These are phyloP conservation scores for Oreortyx pictus DNA, from an alignment of 2,797 vertebrate species.

Conservation along the genomic window DNA sequence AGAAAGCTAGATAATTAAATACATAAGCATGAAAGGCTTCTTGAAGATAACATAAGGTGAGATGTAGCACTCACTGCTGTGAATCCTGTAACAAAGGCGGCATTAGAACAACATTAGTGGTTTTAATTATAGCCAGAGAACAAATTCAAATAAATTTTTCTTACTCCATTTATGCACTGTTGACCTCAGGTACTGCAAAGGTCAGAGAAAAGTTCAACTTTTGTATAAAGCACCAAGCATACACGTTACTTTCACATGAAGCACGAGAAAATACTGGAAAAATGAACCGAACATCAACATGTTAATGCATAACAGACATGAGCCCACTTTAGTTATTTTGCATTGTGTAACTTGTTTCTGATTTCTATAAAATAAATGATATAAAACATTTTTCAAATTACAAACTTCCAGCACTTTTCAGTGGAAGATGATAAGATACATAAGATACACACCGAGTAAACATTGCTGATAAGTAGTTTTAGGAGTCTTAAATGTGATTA, in stretches of 20 bases:
- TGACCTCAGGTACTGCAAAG: neutral
- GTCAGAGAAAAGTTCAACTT: neutral
- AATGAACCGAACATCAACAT: neutral
- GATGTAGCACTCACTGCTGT: neutral
- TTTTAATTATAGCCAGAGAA: slow-evolving; percentile 50
- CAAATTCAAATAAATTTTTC: slow-evolving; percentile 40
- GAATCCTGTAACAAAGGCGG: slow-evolving; percentile 45
- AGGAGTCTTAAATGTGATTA: neutral
- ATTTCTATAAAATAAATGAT: neutral
- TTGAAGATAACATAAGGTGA: slow-evolving; percentile 61
- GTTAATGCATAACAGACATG: neutral
- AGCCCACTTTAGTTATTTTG: neutral
- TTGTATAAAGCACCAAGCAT: neutral
- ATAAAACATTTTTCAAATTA: neutral
- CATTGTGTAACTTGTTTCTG: neutral
- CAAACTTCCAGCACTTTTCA: neutral
- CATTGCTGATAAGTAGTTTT: neutral
- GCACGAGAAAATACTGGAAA: neutral
- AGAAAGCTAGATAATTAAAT: slow-evolving; percentile 60
- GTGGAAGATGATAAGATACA: neutral
- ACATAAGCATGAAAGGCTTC: slow-evolving; percentile 57
- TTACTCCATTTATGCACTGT: neutral
- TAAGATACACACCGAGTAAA: neutral
- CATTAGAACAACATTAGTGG: slow-evolving; percentile 39
- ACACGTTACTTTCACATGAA: neutral